Evolutionary conservation across 1,140 invertebrate species (phyloP), one percentile per base, ranked within the genome.

Genomic region (Hirudo medicinalis): DNA sequence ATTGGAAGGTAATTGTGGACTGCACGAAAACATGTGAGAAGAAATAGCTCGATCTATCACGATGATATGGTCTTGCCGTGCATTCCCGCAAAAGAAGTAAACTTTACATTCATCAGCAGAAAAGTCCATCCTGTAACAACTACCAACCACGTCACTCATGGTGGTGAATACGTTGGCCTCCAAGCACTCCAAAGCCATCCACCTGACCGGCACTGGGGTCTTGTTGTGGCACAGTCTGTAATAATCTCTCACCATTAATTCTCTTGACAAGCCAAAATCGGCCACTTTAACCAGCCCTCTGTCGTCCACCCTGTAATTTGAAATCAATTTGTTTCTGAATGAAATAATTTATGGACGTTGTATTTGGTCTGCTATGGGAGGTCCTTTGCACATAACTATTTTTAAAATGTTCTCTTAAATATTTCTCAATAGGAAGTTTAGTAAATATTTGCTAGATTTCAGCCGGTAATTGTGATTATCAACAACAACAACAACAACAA

Each of bases 171-270:
- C 63, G n/a, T 72, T 72, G 13, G 43, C 66, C 40, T 71, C 70
- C 19, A 74, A 70, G 25, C 73, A 74, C 82, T 94, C 92, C 17
- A 91, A 91, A 0, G 91, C 88, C 90, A 94, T 93, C 92, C 91
- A 95, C 78, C 94, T 90, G 0, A 94, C 84, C 0, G 91, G 91
- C 54, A 97, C 78, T 90, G 95, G 94, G 0, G 92, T 91, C 80
- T 93, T 94, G 0, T 93, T 92, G 1, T 91, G 92, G 57, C 22
- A 60, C 20, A 74, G 43, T 17, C 91, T 93, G 80, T 94, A 94
- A 81, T 94, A 94, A 79, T 94, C 91, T 76, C 89, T 90, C 0
- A 90, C 92, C 82, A 94, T 93, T 11, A 94, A 87, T 79, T 81
- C 79, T 36, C 80, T 73, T 25, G 80, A 80, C 77, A 81, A 78